Percentiles rank a stretch among this genome's conserved stretches.
Evolutionary conservation across 2,797 vertebrate genomes (phyloP).

Genomic region (Cuniculus paca): DNA sequence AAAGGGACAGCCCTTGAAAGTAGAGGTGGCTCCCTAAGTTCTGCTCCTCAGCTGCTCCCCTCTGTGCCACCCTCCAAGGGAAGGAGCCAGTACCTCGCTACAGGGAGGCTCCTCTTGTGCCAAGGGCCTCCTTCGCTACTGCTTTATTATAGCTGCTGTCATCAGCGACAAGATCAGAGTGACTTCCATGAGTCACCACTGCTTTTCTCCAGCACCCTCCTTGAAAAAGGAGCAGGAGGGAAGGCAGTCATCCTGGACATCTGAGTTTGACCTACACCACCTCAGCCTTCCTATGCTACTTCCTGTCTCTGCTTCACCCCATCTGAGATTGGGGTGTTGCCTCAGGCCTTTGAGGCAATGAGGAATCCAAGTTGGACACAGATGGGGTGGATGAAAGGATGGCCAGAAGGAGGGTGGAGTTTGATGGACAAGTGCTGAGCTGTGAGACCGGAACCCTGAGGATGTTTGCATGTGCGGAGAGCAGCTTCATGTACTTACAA

Average conservation of each 20-base stretch:
- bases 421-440: not conserved
- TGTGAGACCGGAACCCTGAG: not conserved
- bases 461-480: accelerated
- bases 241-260: not conserved
- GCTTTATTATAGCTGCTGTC: not conserved
- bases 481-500: conserved; percentile 91
- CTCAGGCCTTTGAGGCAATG: not conserved
- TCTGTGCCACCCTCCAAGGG: not conserved
- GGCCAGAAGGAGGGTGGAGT: not conserved
- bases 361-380: not conserved
- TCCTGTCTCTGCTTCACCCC: not conserved
- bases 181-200: not conserved
- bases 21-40: not conserved
- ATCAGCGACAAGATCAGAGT: not conserved
- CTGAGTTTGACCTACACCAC: not conserved
- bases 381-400: not conserved
- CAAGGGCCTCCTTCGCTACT: not conserved
- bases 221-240: not conserved
- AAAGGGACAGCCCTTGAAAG: not conserved
- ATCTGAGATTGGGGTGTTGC: not conserved
- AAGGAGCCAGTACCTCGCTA: not conserved
- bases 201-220: not conserved
- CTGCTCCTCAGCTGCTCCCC: not conserved
- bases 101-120: not conserved
- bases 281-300: not conserved